These are phyloP conservation scores for Phlogophora meticulosa DNA, from an alignment of 2,888 invertebrate species.

Conservation along the genomic window DNA sequence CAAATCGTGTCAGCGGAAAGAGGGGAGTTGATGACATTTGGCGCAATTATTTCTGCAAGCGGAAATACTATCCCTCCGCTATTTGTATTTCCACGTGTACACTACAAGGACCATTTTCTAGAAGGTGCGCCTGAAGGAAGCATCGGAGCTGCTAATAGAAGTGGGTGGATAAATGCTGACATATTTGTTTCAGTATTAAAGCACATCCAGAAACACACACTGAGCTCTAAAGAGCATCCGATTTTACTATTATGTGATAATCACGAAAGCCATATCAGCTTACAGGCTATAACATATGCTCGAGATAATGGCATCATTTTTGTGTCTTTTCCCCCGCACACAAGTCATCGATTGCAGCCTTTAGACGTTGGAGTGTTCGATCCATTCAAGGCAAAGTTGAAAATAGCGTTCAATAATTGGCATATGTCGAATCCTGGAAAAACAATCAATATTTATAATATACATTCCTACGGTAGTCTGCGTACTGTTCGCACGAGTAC, in stretches of 20 bases:
- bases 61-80: slow-evolving; percentile 62
- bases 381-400: no score
- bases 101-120: neutral
- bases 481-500: no score
- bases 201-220: no score
- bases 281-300: neutral
- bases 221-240: no score
- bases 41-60: slow-evolving; percentile 17
- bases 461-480: no score
- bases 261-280: neutral
- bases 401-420: no score
- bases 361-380: no score
- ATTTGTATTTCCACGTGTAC: neutral
- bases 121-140: neutral
- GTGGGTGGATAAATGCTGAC: neutral
- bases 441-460: no score
- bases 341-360: neutral
- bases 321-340: neutral
- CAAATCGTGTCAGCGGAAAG: slow-evolving; percentile 59
- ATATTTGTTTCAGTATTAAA: neutral
- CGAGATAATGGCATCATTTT: neutral
- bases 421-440: no score
- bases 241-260: neutral
- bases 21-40: slow-evolving; percentile 60
- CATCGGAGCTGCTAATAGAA: neutral